Conservation (phyloP, 2,888 invertebrate species). For the Rhimphoctona megacephalus region DNA sequence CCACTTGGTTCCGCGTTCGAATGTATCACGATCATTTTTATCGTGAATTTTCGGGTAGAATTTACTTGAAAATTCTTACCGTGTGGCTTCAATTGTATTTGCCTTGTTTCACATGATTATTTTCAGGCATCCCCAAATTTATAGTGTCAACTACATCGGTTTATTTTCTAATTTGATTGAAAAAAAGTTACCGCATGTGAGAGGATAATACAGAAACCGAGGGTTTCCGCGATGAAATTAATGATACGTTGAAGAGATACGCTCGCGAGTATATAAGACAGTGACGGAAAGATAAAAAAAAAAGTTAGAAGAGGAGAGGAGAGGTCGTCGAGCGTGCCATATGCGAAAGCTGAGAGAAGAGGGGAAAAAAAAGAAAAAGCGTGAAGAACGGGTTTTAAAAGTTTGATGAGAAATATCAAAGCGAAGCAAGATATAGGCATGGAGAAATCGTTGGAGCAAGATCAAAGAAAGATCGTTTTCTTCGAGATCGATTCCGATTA, state of each 20-base stretch:
- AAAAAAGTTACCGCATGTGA: neutral
- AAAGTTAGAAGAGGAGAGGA: neutral
- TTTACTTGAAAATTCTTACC: no score
- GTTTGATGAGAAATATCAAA: constrained; percentile 46
- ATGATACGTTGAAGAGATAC: constrained; percentile 9
- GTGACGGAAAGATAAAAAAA: constrained; percentile 1
- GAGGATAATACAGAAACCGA: neutral
- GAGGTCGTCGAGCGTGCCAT: constrained; percentile 45
- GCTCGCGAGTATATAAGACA: constrained; percentile 2
- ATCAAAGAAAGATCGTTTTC: constrained; percentile 17
- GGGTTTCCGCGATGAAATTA: neutral
- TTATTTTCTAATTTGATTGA: neutral
- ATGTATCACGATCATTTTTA: no score
- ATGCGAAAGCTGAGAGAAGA: constrained; percentile 28
- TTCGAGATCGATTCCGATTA: constrained; percentile 49
- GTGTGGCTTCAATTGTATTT: neutral
- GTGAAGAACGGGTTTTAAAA: constrained; percentile 51
- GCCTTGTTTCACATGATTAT: no score
- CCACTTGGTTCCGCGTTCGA: no score
- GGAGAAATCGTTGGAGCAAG: neutral
- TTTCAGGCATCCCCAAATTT: no score
- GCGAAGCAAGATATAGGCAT: constrained; percentile 10
- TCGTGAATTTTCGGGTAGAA: no score
- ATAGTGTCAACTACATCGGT: neutral
- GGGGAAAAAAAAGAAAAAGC: constrained; percentile 17